A percentile compares a stretch with the other conserved stretches of the same genome.
These are phyloP conservation scores for Toxotes jaculatrix DNA, from an alignment of 2,113 vertebrate genomes.

Conservation along the genomic window DNA sequence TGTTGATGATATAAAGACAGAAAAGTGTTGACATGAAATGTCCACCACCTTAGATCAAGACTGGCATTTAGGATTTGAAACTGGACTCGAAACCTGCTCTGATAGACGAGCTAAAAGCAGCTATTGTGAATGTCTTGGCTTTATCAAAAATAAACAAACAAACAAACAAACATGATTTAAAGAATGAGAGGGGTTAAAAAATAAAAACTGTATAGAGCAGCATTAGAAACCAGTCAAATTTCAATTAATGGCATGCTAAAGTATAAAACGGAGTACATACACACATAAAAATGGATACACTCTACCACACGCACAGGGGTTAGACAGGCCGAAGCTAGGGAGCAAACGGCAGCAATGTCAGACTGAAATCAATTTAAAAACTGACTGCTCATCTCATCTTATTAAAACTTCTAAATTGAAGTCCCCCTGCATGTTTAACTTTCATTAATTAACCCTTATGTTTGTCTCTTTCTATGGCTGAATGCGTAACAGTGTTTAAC, in stretches of 20 bases:
- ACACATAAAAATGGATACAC: background rate
- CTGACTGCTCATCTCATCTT: constrained; percentile 41
- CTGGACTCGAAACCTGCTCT: background rate
- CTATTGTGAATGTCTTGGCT: background rate
- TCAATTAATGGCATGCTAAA: constrained; percentile 30
- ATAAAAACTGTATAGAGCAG: background rate
- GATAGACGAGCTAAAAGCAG: background rate
- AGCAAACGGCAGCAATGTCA: constrained; percentile 9
- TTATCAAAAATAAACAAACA: background rate
- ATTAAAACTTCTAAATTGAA: constrained; percentile 43
- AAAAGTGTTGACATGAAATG: background rate
- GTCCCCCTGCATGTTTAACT: constrained; percentile 10
- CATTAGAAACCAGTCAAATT: constrained; percentile 49
- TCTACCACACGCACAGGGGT: background rate
- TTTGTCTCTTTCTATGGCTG: background rate
- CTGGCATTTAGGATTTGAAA: background rate
- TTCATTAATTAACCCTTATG: constrained; percentile 37
- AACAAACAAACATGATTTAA: constrained; percentile 1
- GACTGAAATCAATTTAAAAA: constrained; percentile 60
- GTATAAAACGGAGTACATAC: background rate
- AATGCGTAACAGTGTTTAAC: background rate
- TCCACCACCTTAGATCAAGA: background rate
- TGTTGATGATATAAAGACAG: background rate
- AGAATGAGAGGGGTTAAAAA: background rate
- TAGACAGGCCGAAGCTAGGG: constrained; percentile 7